Evolutionary conservation across 2,113 vertebrate genomes (phyloP), one percentile per base, ranked within the genome.

Genomic region (Serranochromis macrocephalus): DNA sequence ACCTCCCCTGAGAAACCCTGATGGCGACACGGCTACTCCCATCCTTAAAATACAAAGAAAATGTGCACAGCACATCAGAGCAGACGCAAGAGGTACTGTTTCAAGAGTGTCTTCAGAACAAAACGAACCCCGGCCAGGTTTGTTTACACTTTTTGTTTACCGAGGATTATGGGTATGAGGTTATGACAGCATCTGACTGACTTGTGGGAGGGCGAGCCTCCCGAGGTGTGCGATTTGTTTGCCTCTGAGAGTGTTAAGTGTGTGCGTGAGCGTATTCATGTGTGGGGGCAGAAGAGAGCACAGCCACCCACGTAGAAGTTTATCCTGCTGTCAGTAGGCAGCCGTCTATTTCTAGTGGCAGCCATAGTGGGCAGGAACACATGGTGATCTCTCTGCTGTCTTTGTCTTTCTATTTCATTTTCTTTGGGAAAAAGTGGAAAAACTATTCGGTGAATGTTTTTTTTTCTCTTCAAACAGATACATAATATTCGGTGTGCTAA

Each of bases 301-400:
- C 89, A 54, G 87, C 89, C 91, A 68, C 93, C 92, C 93, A 94
- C 93, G 82, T 93, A 91, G 94, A 94, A 88, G 91, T 88, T 90
- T 91, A 91, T 90, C 89, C 89, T 85, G 26, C 80, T 89, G 91
- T 85, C 95, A 92, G 96, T 95, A 87, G 95, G 95, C 85, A 91
- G 94, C 85, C 40, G 26, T 93, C 94, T 96, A 96, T 96, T 96
- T 96, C 91, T 88, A 94, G 96, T 93, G 91, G 88, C 84, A 33
- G 89, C 94, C 91, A 38, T 90, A 89, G 93, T 94, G 95, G 90
- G 94, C 85, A 84, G 83, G 85, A 93, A 61, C 75, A 61, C 82
- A n/a, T 36, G 73, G 81, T 45, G 81, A 82, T 54, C 55, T 78
- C 81, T 66, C 68, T 24, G 83, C 87, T 81, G 87, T 85, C 88